Percentiles rank a stretch among this genome's conserved stretches.
Evolutionary conservation across 2,888 invertebrate genomes (phyloP).

Genomic region (Fragum whitleyi): DNA sequence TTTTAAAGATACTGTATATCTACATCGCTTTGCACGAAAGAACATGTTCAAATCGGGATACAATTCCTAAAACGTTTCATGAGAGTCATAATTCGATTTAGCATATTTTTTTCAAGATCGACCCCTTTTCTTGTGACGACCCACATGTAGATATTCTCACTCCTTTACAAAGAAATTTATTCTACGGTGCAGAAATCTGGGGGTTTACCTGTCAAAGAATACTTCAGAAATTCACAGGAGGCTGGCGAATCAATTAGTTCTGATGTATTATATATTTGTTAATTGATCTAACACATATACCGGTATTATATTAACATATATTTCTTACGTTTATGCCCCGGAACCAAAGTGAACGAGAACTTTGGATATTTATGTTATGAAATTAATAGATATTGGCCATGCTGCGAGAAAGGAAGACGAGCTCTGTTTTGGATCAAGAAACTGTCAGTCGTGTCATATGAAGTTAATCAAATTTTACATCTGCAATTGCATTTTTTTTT

Average conservation of each 20-base stretch:
- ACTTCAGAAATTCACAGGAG: background rate
- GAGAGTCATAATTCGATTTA: too few relatives aligned
- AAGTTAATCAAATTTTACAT: too few relatives aligned
- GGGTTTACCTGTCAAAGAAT: conserved; percentile 1
- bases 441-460: too few relatives aligned
- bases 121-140: too few relatives aligned
- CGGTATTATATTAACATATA: background rate
- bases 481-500: too few relatives aligned
- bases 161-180: background rate
- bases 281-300: background rate
- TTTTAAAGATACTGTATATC: too few relatives aligned
- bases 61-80: too few relatives aligned
- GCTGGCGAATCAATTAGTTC: background rate
- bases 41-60: too few relatives aligned
- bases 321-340: background rate
- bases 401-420: background rate
- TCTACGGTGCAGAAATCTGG: background rate
- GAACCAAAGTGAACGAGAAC: background rate
- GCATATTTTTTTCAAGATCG: too few relatives aligned
- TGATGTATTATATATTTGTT: conserved; percentile 2
- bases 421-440: background rate
- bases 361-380: background rate
- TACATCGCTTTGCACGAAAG: too few relatives aligned
- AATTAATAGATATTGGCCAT: background rate
- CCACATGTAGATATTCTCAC: background rate